Evolutionary conservation across 2,797 vertebrate species (phyloP).

Genomic region (Cuculus canorus): DNA sequence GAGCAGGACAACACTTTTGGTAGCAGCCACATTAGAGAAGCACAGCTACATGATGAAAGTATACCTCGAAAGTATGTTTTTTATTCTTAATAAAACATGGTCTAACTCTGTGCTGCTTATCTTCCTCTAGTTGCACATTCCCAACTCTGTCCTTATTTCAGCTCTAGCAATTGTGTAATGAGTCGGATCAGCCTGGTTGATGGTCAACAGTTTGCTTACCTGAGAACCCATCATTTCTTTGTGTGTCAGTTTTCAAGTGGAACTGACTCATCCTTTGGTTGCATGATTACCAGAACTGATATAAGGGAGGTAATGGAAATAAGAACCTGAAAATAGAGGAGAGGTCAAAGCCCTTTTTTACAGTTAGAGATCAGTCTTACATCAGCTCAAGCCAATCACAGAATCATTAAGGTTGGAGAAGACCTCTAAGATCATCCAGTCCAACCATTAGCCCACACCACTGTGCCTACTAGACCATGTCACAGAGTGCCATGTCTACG

Average conservation of each 20-base stretch:
- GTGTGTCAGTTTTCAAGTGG: background rate
- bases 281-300: background rate
- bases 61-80: background rate
- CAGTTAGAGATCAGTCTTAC: background rate
- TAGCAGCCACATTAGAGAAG: background rate
- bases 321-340: background rate
- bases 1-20: background rate
- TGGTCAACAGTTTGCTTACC: background rate
- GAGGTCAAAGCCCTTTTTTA: background rate
- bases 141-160: background rate
- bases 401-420: too few species aligned
- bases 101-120: background rate
- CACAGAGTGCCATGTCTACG: too few species aligned
- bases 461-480: too few species aligned
- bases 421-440: too few species aligned
- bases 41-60: background rate
- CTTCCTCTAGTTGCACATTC: background rate
- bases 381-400: background rate
- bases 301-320: background rate
- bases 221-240: background rate
- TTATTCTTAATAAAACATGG: background rate
- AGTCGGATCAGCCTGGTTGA: background rate
- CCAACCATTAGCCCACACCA: too few species aligned
- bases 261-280: background rate
- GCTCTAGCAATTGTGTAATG: background rate